A percentile compares a stretch with the other conserved stretches of the same genome.
These are phyloP conservation scores for Gouania willdenowi DNA, from an alignment of 2,797 vertebrate genomes.

Conservation along the genomic window DNA sequence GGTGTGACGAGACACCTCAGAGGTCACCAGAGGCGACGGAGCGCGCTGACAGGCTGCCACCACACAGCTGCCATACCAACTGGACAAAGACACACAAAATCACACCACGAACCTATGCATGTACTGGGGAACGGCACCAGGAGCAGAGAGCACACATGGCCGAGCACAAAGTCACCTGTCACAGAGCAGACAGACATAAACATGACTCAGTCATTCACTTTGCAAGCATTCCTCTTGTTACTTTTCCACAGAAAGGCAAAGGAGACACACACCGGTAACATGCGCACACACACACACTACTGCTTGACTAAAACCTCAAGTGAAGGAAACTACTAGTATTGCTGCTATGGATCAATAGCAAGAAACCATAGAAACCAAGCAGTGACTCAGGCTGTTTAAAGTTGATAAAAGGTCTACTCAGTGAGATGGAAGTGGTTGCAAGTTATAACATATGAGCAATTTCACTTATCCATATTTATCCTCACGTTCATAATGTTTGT, in stretches of 20 bases:
- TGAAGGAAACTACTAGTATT: constrained; percentile 3
- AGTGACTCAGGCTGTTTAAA: no score
- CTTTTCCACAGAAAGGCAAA: constrained; percentile 39
- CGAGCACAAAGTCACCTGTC: constrained; percentile 12
- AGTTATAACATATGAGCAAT: no score
- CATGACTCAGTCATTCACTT: constrained; percentile 40
- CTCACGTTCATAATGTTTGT: no score
- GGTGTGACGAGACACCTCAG: constrained; percentile 46
- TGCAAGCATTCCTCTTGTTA: constrained; percentile 22
- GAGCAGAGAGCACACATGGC: constrained; percentile 14
- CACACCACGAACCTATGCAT: no score
- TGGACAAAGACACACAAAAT: constrained; percentile 27
- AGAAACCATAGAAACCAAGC: background rate
- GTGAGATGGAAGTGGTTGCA: no score
- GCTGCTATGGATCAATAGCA: background rate
- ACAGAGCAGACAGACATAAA: constrained; percentile 1
- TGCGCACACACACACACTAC: background rate
- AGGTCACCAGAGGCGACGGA: constrained; percentile 60
- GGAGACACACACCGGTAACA: constrained; percentile 2
- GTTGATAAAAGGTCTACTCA: no score
- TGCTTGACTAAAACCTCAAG: constrained; percentile 3
- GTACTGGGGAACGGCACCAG: constrained; percentile 19
- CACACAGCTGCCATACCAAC: constrained; percentile 60
- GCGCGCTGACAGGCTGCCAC: constrained; percentile 53
- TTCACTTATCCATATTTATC: no score